A percentile compares a stretch with the other conserved stretches of the same genome.
Conservation (phyloP, 2,797 vertebrate genomes). For the Sciurus vulgaris region DNA sequence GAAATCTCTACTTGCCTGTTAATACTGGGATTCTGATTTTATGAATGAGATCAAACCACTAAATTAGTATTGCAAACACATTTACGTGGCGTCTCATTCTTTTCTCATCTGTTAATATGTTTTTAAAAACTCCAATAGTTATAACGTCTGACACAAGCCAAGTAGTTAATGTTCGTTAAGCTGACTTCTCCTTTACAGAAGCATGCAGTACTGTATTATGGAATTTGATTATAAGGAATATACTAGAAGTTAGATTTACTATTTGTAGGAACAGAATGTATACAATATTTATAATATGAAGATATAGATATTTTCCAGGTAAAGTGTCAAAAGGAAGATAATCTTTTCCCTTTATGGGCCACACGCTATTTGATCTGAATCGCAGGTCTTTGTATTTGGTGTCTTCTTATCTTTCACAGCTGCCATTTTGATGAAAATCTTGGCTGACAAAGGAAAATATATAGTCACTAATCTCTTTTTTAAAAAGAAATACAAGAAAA, state of each 20-base stretch:
- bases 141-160: background rate
- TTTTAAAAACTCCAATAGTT: background rate
- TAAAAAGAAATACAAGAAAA: conserved; percentile 59
- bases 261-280: background rate
- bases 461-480: conserved; percentile 55
- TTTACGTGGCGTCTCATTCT: background rate
- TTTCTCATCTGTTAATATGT: background rate
- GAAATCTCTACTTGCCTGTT: background rate
- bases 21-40: background rate
- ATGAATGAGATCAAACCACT: conserved; percentile 27
- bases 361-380: conserved; percentile 13
- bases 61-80: background rate
- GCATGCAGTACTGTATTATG: background rate
- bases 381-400: background rate
- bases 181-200: conserved; percentile 30
- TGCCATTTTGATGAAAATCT: conserved; percentile 59
- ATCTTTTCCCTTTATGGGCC: background rate
- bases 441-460: conserved; percentile 41
- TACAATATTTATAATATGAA: background rate
- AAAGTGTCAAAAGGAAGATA: conserved; percentile 32
- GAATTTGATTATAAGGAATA: background rate
- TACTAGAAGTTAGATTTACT: background rate
- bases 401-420: background rate
- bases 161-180: background rate
- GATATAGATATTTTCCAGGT: background rate